Base-by-base conservation (phyloP, 2,113 vertebrate genomes). In the Notiomystis cincta region DNA sequence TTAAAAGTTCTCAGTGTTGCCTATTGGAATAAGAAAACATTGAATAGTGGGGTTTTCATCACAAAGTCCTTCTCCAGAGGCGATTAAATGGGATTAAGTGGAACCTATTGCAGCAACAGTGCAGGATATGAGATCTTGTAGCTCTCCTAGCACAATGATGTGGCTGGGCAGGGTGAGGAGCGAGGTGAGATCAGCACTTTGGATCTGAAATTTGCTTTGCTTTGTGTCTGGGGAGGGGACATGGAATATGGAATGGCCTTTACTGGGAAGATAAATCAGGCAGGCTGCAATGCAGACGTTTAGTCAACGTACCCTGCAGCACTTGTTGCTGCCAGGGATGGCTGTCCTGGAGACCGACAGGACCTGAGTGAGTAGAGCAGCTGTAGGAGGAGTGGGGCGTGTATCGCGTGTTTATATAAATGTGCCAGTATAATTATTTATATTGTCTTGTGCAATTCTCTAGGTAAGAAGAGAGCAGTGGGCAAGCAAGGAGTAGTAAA, bases 391-490 rank as follows among this genome's bases (percentile, higher is more conserved):
- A 77, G 84, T 5, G 54, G 85, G 73, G 70, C 2, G 54, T 92
- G 91, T n/a, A 42, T 47, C 3, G 2, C 1, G 33, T 88, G 92
- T 65, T 85, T 85, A 31, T 56, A 79, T 15, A 56, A 62, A 82
- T 35, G 54, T 51, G 37, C 24, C 78, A 50, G 73, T n/a, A 16
- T 85, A 64, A 82, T 79, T 94, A 87, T 57, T 89, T 90, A 38
- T 35, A 77, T 66, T 45, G 33, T 61, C 89, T 93, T 87, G 75
- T 90, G 87, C 78, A 93, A 76, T 57, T 91, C 84, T 58, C 53
- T 38, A 69, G 84, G 83, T 60, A 61, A 94, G 91, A 84, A 95
- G 54, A 42, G 81, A 94, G 83, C 77, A 87, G 87, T 67, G 54
- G 80, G 86, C 87, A 91, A 80, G 38, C 67, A 83, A 76, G 91